Percentiles rank a stretch among this genome's conserved stretches.
Conservation (phyloP, 2,888 invertebrate genomes). For the Cephonodes hylas region DNA sequence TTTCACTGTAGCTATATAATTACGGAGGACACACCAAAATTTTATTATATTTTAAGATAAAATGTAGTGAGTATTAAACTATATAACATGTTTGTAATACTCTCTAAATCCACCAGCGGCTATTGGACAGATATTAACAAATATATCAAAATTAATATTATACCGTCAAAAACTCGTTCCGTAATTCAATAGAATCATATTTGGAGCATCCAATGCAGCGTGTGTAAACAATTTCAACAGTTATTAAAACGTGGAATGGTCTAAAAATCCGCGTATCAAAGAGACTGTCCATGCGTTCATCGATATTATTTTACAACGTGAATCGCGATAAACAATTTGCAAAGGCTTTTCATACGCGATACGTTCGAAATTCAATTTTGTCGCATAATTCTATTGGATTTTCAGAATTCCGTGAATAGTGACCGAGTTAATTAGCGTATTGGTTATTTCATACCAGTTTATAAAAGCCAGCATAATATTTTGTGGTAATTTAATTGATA, state of each 20-base stretch:
- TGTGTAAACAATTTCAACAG: background rate
- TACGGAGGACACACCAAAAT: too few species aligned
- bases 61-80: too few species aligned
- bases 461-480: background rate
- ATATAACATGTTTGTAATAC: background rate
- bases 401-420: background rate
- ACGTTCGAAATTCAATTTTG: slow-evolving; percentile 1
- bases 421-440: slow-evolving; percentile 1
- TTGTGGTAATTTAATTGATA: background rate
- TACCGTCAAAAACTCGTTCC: background rate
- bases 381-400: background rate
- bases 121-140: background rate
- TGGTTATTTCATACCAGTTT: background rate
- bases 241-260: background rate
- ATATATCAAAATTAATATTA: background rate
- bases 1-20: too few species aligned
- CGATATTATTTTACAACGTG: background rate
- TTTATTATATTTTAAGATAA: too few species aligned
- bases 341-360: background rate
- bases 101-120: background rate
- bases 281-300: background rate
- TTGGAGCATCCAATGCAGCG: background rate
- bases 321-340: background rate
- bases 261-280: background rate
- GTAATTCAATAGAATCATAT: background rate